A percentile compares a stretch with the other conserved stretches of the same genome.
phyloP scores from a whole-genome alignment of 2,797 vertebrate genomes.

The Sebastes hubbsi region DNA sequence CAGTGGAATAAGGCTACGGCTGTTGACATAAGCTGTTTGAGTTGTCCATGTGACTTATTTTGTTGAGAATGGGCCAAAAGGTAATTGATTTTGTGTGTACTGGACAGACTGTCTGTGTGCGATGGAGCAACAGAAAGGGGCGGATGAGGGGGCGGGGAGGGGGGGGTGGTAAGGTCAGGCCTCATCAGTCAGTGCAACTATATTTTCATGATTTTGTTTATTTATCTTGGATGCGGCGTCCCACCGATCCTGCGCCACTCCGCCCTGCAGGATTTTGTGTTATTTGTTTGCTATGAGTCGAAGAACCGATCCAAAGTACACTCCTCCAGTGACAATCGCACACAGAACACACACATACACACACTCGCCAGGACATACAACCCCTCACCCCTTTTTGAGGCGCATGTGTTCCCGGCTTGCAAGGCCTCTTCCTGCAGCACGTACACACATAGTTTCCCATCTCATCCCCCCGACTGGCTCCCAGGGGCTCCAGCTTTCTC shows the following conservation, averaged over 20 bases:
- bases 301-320: conserved; percentile 60
- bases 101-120: conserved; percentile 52
- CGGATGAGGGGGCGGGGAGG: not conserved
- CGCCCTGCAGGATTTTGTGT: conserved; percentile 43
- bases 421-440: conserved; percentile 83
- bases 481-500: conserved; percentile 53
- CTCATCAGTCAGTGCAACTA: conserved; percentile 54
- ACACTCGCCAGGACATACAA: conserved; percentile 14
- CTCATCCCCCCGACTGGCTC: conserved; percentile 44
- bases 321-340: conserved; percentile 57
- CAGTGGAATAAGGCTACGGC: not conserved
- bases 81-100: conserved; percentile 57
- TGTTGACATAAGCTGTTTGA: conserved; percentile 50
- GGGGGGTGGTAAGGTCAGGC: not conserved
- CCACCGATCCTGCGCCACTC: conserved; percentile 6
- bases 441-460: conserved; percentile 84
- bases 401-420: conserved; percentile 36
- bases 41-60: conserved; percentile 55
- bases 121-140: conserved; percentile 11
- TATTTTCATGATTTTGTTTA: conserved; percentile 65
- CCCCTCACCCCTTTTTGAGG: conserved; percentile 14
- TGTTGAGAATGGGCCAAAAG: conserved; percentile 56
- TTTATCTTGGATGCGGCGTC: conserved; percentile 57
- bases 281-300: conserved; percentile 70
- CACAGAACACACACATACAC: conserved; percentile 37